phyloP scores from a whole-genome alignment of 1,140 invertebrate species.

The Manduca sexta region DNA sequence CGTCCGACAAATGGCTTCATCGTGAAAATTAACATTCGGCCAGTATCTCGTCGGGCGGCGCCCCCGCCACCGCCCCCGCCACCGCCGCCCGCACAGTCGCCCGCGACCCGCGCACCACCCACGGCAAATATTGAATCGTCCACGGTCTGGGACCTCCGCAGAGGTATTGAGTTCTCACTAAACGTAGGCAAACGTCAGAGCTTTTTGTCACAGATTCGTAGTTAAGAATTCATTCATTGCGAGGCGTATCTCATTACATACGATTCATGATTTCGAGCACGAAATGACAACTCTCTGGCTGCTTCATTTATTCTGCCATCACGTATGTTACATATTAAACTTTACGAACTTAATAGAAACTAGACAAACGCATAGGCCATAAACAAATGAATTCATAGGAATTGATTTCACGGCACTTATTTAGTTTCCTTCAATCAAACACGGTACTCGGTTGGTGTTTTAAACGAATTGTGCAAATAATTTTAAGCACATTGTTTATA shows the following conservation, averaged over 20 bases:
- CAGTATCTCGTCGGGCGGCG: constrained; percentile 34
- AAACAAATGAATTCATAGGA: too few species aligned
- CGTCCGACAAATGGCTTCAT: constrained; percentile 59
- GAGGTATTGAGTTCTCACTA: constrained; percentile 33
- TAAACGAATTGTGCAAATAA: too few species aligned
- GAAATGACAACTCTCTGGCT: too few species aligned
- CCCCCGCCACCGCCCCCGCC: constrained; percentile 12
- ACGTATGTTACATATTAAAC: too few species aligned
- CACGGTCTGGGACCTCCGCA: constrained; percentile 41
- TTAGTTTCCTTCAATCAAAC: too few species aligned
- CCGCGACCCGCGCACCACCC: constrained; percentile 25
- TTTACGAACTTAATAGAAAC: too few species aligned
- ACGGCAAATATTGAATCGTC: constrained; percentile 58
- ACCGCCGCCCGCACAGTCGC: constrained; percentile 11
- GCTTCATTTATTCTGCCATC: too few species aligned
- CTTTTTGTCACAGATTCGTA: neutral
- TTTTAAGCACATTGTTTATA: too few species aligned
- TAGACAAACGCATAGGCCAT: too few species aligned
- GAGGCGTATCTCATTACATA: neutral
- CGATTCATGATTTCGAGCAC: too few species aligned
- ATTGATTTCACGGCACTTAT: too few species aligned
- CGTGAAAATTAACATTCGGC: constrained; percentile 63
- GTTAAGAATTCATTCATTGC: constrained; percentile 5
- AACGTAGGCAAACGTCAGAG: constrained; percentile 7
- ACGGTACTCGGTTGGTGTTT: too few species aligned